Conservation (phyloP, 2,888 invertebrate genomes). For the Habroteleia sp. region DNA sequence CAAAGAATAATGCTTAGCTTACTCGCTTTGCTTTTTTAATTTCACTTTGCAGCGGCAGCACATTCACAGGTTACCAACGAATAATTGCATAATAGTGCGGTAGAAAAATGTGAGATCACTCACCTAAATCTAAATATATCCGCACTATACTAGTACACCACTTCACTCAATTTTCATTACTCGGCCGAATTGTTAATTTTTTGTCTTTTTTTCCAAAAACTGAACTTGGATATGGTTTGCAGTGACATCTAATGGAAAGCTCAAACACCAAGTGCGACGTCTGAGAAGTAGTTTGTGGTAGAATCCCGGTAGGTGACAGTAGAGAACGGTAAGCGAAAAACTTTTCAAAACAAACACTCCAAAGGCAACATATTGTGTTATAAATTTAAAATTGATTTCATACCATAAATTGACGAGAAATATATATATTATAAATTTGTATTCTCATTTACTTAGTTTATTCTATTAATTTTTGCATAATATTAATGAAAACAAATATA, state of each 20-base stretch:
- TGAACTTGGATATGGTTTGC: constrained; percentile 16
- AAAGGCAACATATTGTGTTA: too few relatives aligned
- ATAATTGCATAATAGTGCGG: constrained; percentile 13
- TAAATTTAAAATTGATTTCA: too few relatives aligned
- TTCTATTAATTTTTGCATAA: too few relatives aligned
- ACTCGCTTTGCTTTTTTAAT: constrained; percentile 12
- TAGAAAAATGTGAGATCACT: constrained; percentile 64
- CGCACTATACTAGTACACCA: constrained; percentile 73
- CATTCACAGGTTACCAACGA: constrained; percentile 1
- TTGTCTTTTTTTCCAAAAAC: constrained; percentile 63
- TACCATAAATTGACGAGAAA: too few relatives aligned
- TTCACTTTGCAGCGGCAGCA: constrained; percentile 11
- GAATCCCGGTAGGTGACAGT: too few relatives aligned
- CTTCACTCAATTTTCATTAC: constrained; percentile 72
- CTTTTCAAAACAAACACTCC: too few relatives aligned
- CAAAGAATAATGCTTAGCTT: constrained; percentile 8
- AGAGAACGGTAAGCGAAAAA: too few relatives aligned
- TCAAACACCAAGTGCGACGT: neutral
- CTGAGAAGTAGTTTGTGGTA: too few relatives aligned
- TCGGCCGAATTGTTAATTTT: constrained; percentile 71
- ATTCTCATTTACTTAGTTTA: too few relatives aligned
- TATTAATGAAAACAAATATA: too few relatives aligned
- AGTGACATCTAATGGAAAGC: constrained; percentile 39
- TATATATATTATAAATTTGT: too few relatives aligned
- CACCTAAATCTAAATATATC: constrained; percentile 73